These are phyloP conservation scores for Leucophenga maculata DNA, from an alignment of 2,888 invertebrate genomes.

Conservation along the genomic window DNA sequence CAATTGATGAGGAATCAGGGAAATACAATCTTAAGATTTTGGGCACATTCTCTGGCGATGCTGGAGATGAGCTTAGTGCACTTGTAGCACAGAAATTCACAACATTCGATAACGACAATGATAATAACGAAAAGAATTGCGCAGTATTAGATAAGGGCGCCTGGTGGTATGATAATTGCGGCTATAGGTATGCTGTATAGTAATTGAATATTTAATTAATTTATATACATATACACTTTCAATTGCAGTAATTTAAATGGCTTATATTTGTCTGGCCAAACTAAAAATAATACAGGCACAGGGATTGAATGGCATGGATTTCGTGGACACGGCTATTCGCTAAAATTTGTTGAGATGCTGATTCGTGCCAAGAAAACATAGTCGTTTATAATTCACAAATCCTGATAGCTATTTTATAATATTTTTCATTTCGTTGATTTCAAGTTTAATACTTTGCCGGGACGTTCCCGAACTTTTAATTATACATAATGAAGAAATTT, in stretches of 20 bases:
- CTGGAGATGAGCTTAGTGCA: conserved; percentile 79
- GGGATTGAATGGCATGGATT: conserved; percentile 17
- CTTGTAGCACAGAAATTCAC: conserved; percentile 81
- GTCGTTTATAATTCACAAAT: no score
- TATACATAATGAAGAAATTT: no score
- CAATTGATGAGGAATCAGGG: conserved; percentile 78
- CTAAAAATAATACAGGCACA: neutral
- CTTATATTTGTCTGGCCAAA: neutral
- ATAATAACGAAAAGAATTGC: conserved; percentile 73
- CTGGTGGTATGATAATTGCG: conserved; percentile 6
- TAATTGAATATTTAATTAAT: neutral
- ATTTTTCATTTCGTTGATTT: no score
- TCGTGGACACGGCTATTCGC: conserved; percentile 9
- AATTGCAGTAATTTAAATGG: conserved; percentile 14
- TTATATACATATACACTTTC: neutral
- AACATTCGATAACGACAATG: conserved; percentile 79
- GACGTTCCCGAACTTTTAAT: no score
- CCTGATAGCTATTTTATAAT: no score
- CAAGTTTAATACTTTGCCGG: no score
- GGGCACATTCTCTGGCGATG: conserved; percentile 77
- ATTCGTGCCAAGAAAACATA: neutral
- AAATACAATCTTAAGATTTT: conserved; percentile 78
- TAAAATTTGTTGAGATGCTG: conserved; percentile 9
- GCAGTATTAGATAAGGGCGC: neutral
- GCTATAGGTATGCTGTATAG: neutral